A percentile compares a stretch with the other conserved stretches of the same genome.
Evolutionary conservation across 1,140 invertebrate species (phyloP).

Genomic region (Lineus longissimus): DNA sequence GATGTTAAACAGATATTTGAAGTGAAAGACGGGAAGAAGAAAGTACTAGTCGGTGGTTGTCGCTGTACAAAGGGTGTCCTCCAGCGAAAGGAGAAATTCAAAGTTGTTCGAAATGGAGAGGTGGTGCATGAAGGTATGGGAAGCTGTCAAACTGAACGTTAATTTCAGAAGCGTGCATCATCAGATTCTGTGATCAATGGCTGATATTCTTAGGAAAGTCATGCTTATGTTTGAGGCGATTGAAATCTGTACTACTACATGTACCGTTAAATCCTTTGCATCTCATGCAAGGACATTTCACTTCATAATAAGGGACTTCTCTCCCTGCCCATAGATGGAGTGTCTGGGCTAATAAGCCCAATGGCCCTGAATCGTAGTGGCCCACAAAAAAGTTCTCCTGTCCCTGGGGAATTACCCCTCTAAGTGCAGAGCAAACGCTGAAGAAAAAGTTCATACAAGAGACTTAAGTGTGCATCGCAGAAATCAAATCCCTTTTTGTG

Average conservation of each 20-base stretch:
- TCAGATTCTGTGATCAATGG: neutral
- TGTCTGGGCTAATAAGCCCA: no score
- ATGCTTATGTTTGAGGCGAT: neutral
- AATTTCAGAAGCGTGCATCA: neutral
- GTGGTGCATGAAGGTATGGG: constrained; percentile 69
- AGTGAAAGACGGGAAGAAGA: constrained; percentile 74
- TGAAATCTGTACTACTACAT: neutral
- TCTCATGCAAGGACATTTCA: no score
- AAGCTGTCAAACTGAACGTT: neutral
- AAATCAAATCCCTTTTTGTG: no score
- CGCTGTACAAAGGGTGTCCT: constrained; percentile 75
- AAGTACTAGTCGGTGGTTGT: constrained; percentile 83
- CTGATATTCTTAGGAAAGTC: neutral
- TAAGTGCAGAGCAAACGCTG: no score
- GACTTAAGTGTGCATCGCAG: no score
- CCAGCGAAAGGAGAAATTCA: constrained; percentile 66
- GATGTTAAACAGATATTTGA: constrained; percentile 79
- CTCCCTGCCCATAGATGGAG: no score
- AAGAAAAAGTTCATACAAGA: no score
- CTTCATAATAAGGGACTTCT: no score
- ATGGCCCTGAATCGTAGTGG: no score
- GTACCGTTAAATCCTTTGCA: neutral
- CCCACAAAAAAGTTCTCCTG: no score
- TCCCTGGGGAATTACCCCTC: no score
- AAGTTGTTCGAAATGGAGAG: constrained; percentile 68